A percentile compares a stretch with the other conserved stretches of the same genome.
Evolutionary conservation across 2,113 vertebrate genomes (phyloP).

Genomic region (Notiomystis cincta): DNA sequence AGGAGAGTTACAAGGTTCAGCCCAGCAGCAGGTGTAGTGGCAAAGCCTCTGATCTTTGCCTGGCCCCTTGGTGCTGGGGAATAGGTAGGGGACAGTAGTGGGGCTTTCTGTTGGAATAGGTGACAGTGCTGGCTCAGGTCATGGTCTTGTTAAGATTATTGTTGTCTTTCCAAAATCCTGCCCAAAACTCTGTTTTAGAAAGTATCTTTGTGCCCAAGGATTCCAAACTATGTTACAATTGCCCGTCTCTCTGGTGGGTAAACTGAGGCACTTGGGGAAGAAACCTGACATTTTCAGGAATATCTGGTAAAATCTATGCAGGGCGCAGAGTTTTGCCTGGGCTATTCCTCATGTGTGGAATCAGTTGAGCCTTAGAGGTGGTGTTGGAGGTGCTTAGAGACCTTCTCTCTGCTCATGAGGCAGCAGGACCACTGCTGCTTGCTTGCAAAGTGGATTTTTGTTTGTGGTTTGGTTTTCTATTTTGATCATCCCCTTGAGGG

Average conservation of each 20-base stretch:
- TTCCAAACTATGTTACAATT: background rate
- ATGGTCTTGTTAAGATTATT: background rate
- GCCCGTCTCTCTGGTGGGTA: rapidly evolving
- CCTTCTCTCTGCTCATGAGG: background rate
- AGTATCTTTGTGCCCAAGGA: background rate
- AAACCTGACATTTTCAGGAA: background rate
- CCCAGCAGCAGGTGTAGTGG: background rate
- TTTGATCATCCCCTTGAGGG: slow-evolving; percentile 34
- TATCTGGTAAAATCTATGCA: background rate
- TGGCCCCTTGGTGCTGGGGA: background rate
- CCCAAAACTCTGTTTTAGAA: rapidly evolving
- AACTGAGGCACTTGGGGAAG: background rate
- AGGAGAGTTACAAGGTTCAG: background rate
- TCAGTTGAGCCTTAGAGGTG: background rate
- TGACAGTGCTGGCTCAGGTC: background rate
- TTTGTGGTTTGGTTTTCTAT: slow-evolving; percentile 47
- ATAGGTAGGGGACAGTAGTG: background rate
- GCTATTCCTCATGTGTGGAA: rapidly evolving
- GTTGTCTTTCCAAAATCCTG: background rate
- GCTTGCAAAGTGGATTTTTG: background rate
- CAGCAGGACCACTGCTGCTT: background rate
- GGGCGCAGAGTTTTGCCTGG: rapidly evolving
- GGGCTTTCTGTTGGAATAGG: background rate
- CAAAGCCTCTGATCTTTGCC: background rate
- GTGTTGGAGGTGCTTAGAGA: rapidly evolving